Evolutionary conservation across 1,140 invertebrate genomes (phyloP).

Genomic region (Epicauta chinensis): DNA sequence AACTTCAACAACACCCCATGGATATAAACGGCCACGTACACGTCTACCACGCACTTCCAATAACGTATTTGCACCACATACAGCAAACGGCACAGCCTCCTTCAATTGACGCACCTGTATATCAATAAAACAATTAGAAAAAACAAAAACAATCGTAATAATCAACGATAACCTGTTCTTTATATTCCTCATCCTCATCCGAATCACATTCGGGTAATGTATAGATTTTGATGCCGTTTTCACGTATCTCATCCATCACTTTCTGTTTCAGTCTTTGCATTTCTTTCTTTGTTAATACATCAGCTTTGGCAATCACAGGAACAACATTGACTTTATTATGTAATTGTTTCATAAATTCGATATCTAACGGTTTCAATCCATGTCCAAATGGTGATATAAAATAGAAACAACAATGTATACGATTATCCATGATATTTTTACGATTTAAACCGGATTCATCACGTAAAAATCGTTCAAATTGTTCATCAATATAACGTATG

Average conservation of each 20-base stretch:
- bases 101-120: conserved; percentile 78
- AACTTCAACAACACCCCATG: conserved; percentile 99
- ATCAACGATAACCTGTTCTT: conserved; percentile 83
- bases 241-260: conserved; percentile 76
- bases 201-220: conserved; percentile 94
- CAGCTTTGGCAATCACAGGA: conserved; percentile 97
- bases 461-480: conserved; percentile 85
- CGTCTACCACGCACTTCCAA: conserved; percentile 86
- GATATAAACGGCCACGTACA: conserved; percentile 89
- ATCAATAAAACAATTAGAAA: conserved; percentile 7
- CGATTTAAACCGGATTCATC: conserved; percentile 89
- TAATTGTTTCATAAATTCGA: conserved; percentile 98
- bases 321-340: conserved; percentile 99
- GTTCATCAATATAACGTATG: conserved; percentile 89
- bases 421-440: conserved; percentile 86
- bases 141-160: not conserved
- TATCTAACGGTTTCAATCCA: conserved; percentile 84
- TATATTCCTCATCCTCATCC: conserved; percentile 91
- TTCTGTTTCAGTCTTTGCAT: conserved; percentile 81
- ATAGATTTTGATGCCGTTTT: conserved; percentile 86
- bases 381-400: conserved; percentile 99
- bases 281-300: conserved; percentile 96
- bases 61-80: conserved; percentile 93
- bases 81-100: conserved; percentile 94
- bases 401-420: conserved; percentile 97